These are phyloP conservation scores for Monopis laevigella DNA, from an alignment of 2,888 invertebrate species.

Conservation along the genomic window DNA sequence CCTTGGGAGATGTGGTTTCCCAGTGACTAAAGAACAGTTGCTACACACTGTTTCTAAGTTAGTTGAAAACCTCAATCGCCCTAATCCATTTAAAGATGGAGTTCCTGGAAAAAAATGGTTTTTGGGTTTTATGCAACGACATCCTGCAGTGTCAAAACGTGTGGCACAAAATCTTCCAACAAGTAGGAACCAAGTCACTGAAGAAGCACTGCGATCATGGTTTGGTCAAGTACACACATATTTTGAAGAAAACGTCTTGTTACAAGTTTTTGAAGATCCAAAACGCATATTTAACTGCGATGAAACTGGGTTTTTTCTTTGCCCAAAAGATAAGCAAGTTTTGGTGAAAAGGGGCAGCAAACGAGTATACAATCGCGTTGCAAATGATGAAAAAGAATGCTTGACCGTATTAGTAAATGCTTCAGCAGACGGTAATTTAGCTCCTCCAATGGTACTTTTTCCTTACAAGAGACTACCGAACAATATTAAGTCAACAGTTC, in stretches of 20 bases:
- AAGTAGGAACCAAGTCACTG: neutral
- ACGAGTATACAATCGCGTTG: conserved; percentile 18
- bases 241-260: conserved; percentile 11
- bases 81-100: too few relatives aligned
- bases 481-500: conserved; percentile 11
- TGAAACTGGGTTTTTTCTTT: conserved; percentile 19
- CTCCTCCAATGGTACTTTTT: conserved; percentile 19
- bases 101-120: conserved; percentile 34
- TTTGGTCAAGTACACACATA: conserved; percentile 11
- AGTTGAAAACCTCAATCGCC: too few relatives aligned
- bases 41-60: too few relatives aligned
- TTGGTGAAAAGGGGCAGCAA: conserved; percentile 20
- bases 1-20: too few relatives aligned
- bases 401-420: conserved; percentile 17
- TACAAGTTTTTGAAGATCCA: conserved; percentile 13
- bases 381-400: conserved; percentile 18
- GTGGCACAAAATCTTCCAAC: conserved; percentile 25
- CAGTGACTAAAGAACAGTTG: too few relatives aligned
- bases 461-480: conserved; percentile 15
- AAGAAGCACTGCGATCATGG: conserved; percentile 12
- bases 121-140: conserved; percentile 26
- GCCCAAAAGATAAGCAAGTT: conserved; percentile 20
- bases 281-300: conserved; percentile 19
- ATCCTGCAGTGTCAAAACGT: conserved; percentile 25
- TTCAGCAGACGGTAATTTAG: conserved; percentile 16